Base-by-base conservation (phyloP, 2,797 vertebrate species). In the Liparis tanakae region DNA sequence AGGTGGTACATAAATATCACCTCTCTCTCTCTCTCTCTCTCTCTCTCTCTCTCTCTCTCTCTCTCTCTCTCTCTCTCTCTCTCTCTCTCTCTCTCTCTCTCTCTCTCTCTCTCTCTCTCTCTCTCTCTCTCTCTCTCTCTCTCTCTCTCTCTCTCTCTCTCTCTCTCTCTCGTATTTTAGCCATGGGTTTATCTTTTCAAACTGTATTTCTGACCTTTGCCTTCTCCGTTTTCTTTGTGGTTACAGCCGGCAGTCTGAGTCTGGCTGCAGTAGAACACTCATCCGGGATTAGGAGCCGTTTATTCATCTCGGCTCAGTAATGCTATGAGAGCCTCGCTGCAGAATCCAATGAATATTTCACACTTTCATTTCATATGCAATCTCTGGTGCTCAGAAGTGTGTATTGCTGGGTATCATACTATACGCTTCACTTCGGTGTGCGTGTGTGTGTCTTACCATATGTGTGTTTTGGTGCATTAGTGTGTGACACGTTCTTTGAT, bases 261-360 rank as follows among this genome's bases (percentile, higher is more conserved):
- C 72, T 67, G 79, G 71, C 86, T 76, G 78, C 83, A 88, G 80
- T 91, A 81, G 88, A 91, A 91, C 86, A 89, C 89, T 92, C 89
- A 88, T 91, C 78, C 87, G 85, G 89, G 91, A 93, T 91, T 89
- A 91, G 80, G 81, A 89, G 81, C 74, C 88, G 85, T 93, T 93
- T 91, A 91, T 91, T 91, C 86, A 86, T 89, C 86, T 85, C 84
- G 79, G 85, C 85, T 88, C 85, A 78, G 86, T 86, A 88, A 90
- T 79, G 77, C 84, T 86, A 77, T 50, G 78, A 91, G 80, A 89
- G 87, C 81, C 78, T 72, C 57, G 67, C 88, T 82, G 79, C 80
- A 84, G 72, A 93, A 90, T 87, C 81, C 90, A 90, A 92, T 92
- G 88, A 91, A 92, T 91, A 93, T 91, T 91, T 93, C 88, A 91